phyloP scores from a whole-genome alignment of 2,797 vertebrate species.

The Hypotaenidia okinawae region DNA sequence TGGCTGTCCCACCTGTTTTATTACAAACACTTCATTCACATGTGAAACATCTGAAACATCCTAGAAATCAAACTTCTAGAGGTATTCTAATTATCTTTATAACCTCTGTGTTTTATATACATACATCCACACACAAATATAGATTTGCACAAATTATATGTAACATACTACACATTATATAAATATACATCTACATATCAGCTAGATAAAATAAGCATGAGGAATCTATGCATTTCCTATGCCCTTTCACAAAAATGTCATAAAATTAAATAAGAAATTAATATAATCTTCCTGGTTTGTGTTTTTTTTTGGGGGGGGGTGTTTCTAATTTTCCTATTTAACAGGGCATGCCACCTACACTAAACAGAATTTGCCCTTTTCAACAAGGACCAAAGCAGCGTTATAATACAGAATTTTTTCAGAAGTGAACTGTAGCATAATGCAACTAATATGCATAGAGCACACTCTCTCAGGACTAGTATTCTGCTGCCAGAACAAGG shows the following conservation, averaged over 20 bases:
- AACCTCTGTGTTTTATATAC: neutral
- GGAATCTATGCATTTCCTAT: neutral
- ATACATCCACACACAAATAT: neutral
- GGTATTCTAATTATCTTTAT: neutral
- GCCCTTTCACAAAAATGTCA: neutral
- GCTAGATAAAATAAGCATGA: neutral
- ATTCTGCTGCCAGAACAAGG: conserved; percentile 25
- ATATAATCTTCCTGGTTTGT: fast-evolving
- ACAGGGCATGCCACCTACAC: neutral
- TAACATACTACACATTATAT: neutral
- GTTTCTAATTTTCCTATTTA: neutral
- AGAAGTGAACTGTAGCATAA: neutral
- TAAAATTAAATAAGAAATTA: neutral
- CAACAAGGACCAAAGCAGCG: neutral
- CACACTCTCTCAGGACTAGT: neutral
- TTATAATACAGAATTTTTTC: neutral
- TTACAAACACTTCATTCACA: neutral
- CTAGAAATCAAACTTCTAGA: neutral
- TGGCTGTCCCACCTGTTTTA: neutral
- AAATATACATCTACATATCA: neutral
- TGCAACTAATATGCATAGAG: neutral
- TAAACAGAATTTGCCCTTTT: neutral
- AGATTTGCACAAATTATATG: fast-evolving
- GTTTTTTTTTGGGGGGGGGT: too few relatives aligned
- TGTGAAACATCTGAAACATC: neutral